These are phyloP conservation scores for Epistrophella euchroma DNA, from an alignment of 2,888 invertebrate genomes.

Conservation along the genomic window DNA sequence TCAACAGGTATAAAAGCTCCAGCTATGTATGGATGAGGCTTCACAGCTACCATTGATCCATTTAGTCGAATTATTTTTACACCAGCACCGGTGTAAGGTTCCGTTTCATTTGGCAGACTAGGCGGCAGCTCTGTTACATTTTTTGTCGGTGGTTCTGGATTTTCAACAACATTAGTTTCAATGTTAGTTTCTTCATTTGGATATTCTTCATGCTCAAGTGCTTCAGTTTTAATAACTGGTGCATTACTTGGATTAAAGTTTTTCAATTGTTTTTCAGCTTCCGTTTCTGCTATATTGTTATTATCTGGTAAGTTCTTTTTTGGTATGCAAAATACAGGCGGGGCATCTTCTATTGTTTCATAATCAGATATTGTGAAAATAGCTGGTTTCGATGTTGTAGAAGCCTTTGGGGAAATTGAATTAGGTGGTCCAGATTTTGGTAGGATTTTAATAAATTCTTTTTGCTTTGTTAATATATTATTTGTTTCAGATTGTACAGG, in stretches of 20 bases:
- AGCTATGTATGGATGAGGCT: background rate
- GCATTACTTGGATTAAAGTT: background rate
- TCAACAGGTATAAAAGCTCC: background rate
- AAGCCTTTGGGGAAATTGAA: background rate
- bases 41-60: conserved; percentile 10
- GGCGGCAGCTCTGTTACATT: background rate
- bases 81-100: background rate
- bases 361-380: conserved; percentile 44
- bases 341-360: conserved; percentile 25
- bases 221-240: conserved; percentile 29
- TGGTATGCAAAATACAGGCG: conserved; percentile 32
- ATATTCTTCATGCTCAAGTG: background rate
- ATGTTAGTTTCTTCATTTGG: background rate
- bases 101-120: background rate
- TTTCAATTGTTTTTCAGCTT: conserved; percentile 9
- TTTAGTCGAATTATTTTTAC: conserved; percentile 28
- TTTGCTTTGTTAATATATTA: background rate
- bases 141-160: background rate
- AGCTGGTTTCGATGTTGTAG: conserved; percentile 1
- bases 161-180: background rate
- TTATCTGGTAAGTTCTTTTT: background rate
- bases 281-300: background rate
- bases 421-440: background rate
- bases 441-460: background rate
- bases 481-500: background rate